Percentiles rank a stretch among this genome's conserved stretches.
Conservation (phyloP, 2,888 invertebrate genomes). For the Phengaris arion region DNA sequence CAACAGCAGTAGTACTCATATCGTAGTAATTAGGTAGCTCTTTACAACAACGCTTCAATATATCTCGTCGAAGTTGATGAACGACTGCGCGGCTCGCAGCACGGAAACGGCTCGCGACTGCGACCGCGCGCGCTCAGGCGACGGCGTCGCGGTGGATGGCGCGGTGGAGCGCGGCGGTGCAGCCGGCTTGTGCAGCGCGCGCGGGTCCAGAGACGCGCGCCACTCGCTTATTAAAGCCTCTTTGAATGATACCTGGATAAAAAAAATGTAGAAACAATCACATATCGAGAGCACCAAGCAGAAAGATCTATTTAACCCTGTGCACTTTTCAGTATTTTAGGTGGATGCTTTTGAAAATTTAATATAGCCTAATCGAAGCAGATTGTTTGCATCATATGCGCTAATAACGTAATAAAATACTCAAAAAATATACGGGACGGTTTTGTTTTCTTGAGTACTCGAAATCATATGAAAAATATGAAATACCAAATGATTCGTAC, state of each 20-base stretch:
- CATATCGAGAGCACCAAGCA: too few relatives aligned
- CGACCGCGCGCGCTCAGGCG: conserved; percentile 59
- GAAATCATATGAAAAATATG: too few relatives aligned
- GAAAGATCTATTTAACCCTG: too few relatives aligned
- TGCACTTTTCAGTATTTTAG: too few relatives aligned
- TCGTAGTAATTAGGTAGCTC: too few relatives aligned
- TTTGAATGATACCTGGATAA: conserved; percentile 56
- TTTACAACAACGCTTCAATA: conserved; percentile 44
- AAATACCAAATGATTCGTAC: conserved; percentile 58
- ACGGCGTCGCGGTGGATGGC: conserved; percentile 55
- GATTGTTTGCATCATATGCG: too few relatives aligned
- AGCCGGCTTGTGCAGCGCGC: conserved; percentile 56
- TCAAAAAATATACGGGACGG: too few relatives aligned
- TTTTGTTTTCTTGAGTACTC: too few relatives aligned
- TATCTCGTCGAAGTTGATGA: conserved; percentile 71
- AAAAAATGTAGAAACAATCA: background rate
- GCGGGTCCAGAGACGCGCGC: conserved; percentile 65
- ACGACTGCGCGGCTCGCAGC: conserved; percentile 63
- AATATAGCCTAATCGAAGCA: too few relatives aligned
- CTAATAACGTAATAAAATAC: too few relatives aligned
- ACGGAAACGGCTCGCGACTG: conserved; percentile 69
- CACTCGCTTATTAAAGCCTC: conserved; percentile 68
- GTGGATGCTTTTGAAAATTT: too few relatives aligned
- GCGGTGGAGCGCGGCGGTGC: conserved; percentile 66
- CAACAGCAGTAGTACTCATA: too few relatives aligned